Conservation (phyloP, 2,888 invertebrate species). For the Mythimna ferrago region DNA sequence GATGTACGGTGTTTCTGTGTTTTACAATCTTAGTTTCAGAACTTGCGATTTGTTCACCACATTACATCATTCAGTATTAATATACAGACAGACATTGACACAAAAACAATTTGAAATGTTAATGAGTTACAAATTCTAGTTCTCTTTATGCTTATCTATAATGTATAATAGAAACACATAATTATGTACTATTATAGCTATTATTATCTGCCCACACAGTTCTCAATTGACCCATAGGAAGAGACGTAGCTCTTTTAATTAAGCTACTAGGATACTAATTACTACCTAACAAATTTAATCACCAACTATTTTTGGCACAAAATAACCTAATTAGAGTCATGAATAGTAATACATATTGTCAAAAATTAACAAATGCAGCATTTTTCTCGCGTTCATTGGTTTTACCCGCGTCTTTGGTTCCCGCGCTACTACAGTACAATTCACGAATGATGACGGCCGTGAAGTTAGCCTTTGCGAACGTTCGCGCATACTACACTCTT, state of each 20-base stretch:
- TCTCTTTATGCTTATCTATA: conserved; percentile 43
- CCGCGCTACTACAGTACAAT: too few species aligned
- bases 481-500: too few species aligned
- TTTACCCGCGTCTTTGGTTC: too few species aligned
- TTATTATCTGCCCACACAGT: conserved; percentile 38
- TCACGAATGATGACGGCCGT: too few species aligned
- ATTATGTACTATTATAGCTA: conserved; percentile 8
- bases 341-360: too few species aligned
- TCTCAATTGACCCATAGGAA: conserved; percentile 43
- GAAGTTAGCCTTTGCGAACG: too few species aligned
- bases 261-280: conserved; percentile 16
- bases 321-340: background rate
- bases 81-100: conserved; percentile 48
- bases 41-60: background rate
- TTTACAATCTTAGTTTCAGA: background rate
- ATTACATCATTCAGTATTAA: conserved; percentile 28
- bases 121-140: conserved; percentile 45
- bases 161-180: conserved; percentile 31
- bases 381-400: too few species aligned
- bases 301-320: background rate
- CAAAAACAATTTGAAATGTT: conserved; percentile 40
- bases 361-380: too few species aligned
- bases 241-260: conserved; percentile 33
- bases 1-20: background rate
- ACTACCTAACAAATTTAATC: background rate